These are phyloP conservation scores for Axinella damicornis DNA, from an alignment of 37 sponge, comb jelly and placozoan genomes.

Conservation along the genomic window DNA sequence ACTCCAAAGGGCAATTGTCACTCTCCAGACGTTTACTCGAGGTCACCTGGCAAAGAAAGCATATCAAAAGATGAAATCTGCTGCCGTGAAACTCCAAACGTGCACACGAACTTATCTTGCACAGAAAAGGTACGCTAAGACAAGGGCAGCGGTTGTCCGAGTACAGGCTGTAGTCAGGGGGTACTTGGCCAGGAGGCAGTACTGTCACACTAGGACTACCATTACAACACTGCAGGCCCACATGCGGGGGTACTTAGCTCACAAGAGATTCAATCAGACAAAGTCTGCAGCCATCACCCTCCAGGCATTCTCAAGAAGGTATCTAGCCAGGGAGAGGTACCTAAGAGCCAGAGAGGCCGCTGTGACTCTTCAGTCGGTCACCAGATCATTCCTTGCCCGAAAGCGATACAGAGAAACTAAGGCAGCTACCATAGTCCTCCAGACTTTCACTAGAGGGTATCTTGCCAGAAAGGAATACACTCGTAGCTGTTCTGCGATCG, in stretches of 20 bases:
- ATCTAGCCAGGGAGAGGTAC: slow-evolving; percentile 1
- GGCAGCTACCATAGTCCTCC: background rate
- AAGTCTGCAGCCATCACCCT: slow-evolving; percentile 39
- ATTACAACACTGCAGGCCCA: background rate
- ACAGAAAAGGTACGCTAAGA: background rate
- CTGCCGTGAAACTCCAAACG: slow-evolving; percentile 34
- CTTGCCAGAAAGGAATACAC: too few species aligned
- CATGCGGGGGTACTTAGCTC: slow-evolving; percentile 2
- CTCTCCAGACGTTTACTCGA: slow-evolving; percentile 34
- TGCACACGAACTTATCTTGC: slow-evolving; percentile 10
- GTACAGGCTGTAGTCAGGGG: slow-evolving; percentile 18
- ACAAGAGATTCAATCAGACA: background rate
- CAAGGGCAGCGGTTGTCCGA: slow-evolving; percentile 4
- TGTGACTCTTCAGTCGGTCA: background rate
- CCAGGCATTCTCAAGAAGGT: slow-evolving; percentile 33
- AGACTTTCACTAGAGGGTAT: slow-evolving; percentile 5
- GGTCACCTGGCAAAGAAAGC: background rate
- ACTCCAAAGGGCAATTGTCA: slow-evolving; percentile 9
- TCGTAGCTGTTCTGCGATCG: too few species aligned
- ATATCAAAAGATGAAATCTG: background rate
- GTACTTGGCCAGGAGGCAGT: background rate
- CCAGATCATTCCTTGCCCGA: background rate
- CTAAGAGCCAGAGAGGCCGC: slow-evolving; percentile 19
- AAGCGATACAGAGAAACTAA: background rate
- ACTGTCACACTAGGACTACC: background rate